A percentile compares a stretch with the other conserved stretches of the same genome.
Evolutionary conservation across 2,797 vertebrate species (phyloP).

Genomic region (Chlorospingus semifuscus): DNA sequence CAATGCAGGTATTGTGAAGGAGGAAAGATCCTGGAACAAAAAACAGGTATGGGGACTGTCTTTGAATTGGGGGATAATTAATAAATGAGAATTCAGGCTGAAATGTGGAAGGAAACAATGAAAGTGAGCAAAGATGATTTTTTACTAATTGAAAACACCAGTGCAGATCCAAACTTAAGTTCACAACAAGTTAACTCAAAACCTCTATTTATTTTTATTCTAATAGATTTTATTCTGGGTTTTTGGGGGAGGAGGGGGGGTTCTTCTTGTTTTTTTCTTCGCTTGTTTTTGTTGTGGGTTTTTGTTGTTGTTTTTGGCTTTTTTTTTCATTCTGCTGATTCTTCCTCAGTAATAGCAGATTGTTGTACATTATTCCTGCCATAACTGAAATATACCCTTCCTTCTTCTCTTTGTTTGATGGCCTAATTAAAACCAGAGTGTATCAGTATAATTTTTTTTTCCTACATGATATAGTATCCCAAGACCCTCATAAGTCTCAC

Average conservation of each 20-base stretch:
- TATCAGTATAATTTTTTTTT: neutral
- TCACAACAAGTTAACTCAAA: neutral
- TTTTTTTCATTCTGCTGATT: neutral
- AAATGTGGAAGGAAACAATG: neutral
- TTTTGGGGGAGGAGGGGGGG: no score
- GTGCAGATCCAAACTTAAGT: neutral
- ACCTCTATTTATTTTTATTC: neutral
- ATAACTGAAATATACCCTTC: neutral
- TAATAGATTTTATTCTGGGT: neutral
- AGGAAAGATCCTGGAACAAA: neutral
- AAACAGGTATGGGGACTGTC: neutral
- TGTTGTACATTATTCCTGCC: neutral
- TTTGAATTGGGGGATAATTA: neutral
- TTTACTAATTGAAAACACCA: neutral
- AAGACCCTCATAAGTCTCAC: neutral
- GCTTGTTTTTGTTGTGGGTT: neutral
- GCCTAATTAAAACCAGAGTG: neutral
- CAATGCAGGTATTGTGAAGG: neutral
- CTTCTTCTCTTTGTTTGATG: neutral
- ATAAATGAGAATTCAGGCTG: neutral
- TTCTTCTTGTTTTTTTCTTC: neutral
- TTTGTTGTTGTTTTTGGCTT: neutral
- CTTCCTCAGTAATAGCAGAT: neutral
- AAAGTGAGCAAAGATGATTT: neutral
- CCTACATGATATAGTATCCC: neutral